Conservation (phyloP, 2,113 vertebrate genomes). For the Corythoichthys intestinalis region DNA sequence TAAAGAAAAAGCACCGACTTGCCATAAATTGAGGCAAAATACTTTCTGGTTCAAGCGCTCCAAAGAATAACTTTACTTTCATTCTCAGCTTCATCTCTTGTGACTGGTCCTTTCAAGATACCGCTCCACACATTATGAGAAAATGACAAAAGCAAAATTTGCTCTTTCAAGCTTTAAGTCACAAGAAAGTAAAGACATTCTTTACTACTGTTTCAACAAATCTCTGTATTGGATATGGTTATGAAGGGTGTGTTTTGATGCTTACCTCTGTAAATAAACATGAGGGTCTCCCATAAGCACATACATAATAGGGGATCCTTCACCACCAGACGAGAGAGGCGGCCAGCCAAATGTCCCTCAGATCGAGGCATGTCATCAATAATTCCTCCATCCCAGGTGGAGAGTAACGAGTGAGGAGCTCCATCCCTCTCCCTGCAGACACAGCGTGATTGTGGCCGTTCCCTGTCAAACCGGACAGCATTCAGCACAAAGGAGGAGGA, state of each 20-base stretch:
- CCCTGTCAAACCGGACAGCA: conserved; percentile 49
- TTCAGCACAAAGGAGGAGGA: conserved; percentile 11
- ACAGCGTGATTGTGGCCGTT: conserved; percentile 63
- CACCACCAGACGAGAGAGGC: conserved; percentile 81
- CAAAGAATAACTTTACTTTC: neutral
- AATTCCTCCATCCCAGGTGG: conserved; percentile 67
- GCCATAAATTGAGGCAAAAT: neutral
- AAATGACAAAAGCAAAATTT: neutral
- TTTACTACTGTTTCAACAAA: neutral
- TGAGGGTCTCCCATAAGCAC: conserved; percentile 87
- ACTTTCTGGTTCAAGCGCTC: too few species aligned
- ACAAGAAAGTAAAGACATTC: neutral
- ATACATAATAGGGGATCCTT: conserved; percentile 85
- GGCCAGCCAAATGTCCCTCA: conserved; percentile 66
- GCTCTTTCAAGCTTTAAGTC: neutral
- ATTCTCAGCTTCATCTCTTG: neutral
- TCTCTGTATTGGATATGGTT: neutral
- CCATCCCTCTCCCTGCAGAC: conserved; percentile 67
- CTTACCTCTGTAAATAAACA: conserved; percentile 96
- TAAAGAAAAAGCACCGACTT: neutral
- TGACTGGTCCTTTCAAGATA: neutral
- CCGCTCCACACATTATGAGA: neutral
- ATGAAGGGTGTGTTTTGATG: neutral
- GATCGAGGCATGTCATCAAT: conserved; percentile 51
- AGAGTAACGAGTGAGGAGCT: conserved; percentile 75